A percentile compares a stretch with the other conserved stretches of the same genome.
These are phyloP conservation scores for Cyrtorhinus lividipennis DNA, from an alignment of 1,140 invertebrate genomes.

Conservation along the genomic window DNA sequence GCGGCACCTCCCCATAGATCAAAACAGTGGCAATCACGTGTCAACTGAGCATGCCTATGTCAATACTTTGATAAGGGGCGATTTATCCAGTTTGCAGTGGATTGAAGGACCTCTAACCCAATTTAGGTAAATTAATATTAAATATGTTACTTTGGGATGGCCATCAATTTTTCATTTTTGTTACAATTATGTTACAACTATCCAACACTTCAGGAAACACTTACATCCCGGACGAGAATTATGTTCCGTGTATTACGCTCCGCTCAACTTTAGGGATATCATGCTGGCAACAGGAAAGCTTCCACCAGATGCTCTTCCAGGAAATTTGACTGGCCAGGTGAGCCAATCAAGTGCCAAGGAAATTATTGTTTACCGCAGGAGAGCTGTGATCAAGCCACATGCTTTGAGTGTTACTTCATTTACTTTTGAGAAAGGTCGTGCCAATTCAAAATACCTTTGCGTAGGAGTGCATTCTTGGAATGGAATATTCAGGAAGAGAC, in stretches of 20 bases:
- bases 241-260: conserved; percentile 81
- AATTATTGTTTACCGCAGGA: too few species aligned
- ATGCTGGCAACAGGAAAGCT: conserved; percentile 95
- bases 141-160: too few species aligned
- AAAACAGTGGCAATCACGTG: conserved; percentile 33
- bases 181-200: too few species aligned
- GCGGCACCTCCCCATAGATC: conserved; percentile 65
- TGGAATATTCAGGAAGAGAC: conserved; percentile 45
- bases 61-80: conserved; percentile 76
- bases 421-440: too few species aligned
- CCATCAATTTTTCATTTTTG: too few species aligned
- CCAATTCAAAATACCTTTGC: not conserved
- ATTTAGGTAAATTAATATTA: conserved; percentile 29
- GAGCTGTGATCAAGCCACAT: too few species aligned
- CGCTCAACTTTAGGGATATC: conserved; percentile 92
- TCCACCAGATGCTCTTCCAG: conserved; percentile 84
- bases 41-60: conserved; percentile 71
- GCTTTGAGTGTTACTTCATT: too few species aligned
- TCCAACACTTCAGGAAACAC: too few species aligned
- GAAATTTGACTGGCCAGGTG: conserved; percentile 48
- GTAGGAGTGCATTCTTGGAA: conserved; percentile 1
- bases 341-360: too few species aligned
- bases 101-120: conserved; percentile 68
- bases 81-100: conserved; percentile 84
- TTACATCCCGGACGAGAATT: too few species aligned